phyloP scores from a whole-genome alignment of 1,140 invertebrate species.

The Diprion similis region DNA sequence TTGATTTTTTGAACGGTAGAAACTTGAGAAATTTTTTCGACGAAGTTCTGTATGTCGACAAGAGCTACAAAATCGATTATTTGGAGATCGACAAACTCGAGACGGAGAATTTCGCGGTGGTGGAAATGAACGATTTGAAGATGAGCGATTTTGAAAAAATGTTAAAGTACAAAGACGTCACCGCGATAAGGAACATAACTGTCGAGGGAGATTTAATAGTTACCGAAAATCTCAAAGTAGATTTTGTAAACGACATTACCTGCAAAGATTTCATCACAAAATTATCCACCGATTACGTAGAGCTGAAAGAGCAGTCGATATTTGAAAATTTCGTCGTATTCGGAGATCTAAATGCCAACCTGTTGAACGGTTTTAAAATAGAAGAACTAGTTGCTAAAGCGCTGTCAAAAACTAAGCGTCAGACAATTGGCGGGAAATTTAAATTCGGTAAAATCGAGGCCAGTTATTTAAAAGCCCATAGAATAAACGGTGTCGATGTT shows the following conservation, averaged over 20 bases:
- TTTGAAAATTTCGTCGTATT: constrained; percentile 30
- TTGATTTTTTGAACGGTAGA: constrained; percentile 27
- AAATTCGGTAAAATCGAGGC: constrained; percentile 25
- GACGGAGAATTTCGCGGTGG: constrained; percentile 23
- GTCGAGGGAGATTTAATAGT: constrained; percentile 38
- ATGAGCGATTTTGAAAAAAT: not conserved
- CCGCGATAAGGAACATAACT: constrained; percentile 13
- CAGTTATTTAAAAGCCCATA: constrained; percentile 23
- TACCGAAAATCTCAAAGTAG: constrained; percentile 23
- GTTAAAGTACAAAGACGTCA: not conserved
- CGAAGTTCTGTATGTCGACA: constrained; percentile 8
- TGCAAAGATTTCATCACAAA: constrained; percentile 27
- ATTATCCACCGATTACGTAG: constrained; percentile 21
- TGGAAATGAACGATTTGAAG: constrained; percentile 21
- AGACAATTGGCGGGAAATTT: constrained; percentile 27
- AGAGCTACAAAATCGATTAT: constrained; percentile 9
- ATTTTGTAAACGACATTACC: constrained; percentile 23
- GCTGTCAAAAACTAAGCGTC: constrained; percentile 31
- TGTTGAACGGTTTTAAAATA: constrained; percentile 22
- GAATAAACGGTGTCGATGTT: constrained; percentile 31
- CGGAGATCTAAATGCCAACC: constrained; percentile 25
- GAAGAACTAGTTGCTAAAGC: constrained; percentile 26
- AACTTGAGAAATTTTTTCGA: constrained; percentile 14
- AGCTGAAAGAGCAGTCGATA: constrained; percentile 14
- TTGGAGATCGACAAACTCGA: constrained; percentile 17